phyloP scores from a whole-genome alignment of 2,113 vertebrate genomes.

The Micromys minutus region DNA sequence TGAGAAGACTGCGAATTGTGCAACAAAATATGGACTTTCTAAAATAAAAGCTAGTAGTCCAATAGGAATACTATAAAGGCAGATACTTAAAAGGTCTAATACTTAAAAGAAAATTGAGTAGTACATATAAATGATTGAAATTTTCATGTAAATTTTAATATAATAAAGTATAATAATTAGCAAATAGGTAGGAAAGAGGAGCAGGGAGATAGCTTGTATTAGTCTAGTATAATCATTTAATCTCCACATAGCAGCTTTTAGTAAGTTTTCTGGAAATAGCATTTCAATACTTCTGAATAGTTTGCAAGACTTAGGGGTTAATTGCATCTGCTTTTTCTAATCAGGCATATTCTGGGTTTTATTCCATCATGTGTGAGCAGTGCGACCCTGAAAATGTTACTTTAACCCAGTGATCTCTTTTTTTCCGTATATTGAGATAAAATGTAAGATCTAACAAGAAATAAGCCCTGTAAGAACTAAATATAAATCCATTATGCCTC shows the following conservation, averaged over 20 bases:
- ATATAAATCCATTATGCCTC: conserved; percentile 5
- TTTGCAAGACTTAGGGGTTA: conserved; percentile 8
- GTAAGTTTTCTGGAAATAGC: background rate
- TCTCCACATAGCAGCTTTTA: background rate
- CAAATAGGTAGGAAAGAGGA: background rate
- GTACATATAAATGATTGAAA: background rate
- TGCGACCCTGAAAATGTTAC: conserved; percentile 13
- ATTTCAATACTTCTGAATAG: background rate
- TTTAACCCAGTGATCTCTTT: conserved; percentile 45
- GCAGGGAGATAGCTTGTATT: background rate
- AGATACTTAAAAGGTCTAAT: background rate
- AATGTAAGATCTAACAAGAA: conserved; percentile 17
- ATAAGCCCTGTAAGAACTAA: background rate
- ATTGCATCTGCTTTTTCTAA: conserved; percentile 41
- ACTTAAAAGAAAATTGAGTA: background rate
- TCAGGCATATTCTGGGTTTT: conserved; percentile 14
- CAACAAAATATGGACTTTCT: background rate
- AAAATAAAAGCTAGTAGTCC: background rate
- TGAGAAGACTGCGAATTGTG: background rate
- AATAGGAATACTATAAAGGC: background rate
- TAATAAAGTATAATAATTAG: background rate
- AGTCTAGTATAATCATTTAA: background rate
- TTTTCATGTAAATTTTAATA: background rate
- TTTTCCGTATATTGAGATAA: conserved; percentile 33
- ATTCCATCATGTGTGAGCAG: background rate